Base-by-base conservation (phyloP, 2,888 invertebrate genomes). In the Eurois occulta region DNA sequence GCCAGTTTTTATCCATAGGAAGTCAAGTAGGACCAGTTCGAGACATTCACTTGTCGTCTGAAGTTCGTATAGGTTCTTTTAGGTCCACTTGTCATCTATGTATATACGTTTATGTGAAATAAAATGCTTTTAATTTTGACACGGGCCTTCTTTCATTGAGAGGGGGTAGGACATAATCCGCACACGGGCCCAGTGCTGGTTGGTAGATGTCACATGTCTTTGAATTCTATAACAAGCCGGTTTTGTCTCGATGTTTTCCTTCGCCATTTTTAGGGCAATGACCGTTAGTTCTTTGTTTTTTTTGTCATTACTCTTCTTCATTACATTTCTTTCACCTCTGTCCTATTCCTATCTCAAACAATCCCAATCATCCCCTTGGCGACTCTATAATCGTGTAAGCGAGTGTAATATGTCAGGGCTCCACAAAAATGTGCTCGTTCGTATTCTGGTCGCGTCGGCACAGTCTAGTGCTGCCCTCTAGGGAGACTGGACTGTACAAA, bases 351-450 rank as follows among this genome's bases (percentile, higher is more conserved):
- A 24, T 64, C 43, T 43, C 43, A 55, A 77, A 55, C 38, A 83
- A 67, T 67, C 24, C 32, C 18, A 55, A 41, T 35, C 55, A 43
- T 76, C 48, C 75, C 70, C 65, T 71, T 35, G 4, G 74, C 52
- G 74, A 68, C 75, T 75, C 76, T 66, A 85, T 86, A 81, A 87
- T 79, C 77, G 75, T 46, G 43, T 78, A 84, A 88, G 75, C 73
- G 67, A 80, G 66, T 88, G 84, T 88, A 86, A 83, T 88, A 81
- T 80, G 78, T 86, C 78, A 79, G 68, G 46, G 72, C 32, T 78
- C 13, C 46, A 67, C 80, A 77, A 79, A 83, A 80, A 69, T 75
- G 65, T 58, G 24, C 70, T 86, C 74, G 77, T 87, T 86, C 41
- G 70, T 87, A 87, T 88, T 86, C 87, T 58, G 46, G 24, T 67